Base-by-base conservation (phyloP, 64 coral and sea anemone species). In the Montipora cactus region DNA sequence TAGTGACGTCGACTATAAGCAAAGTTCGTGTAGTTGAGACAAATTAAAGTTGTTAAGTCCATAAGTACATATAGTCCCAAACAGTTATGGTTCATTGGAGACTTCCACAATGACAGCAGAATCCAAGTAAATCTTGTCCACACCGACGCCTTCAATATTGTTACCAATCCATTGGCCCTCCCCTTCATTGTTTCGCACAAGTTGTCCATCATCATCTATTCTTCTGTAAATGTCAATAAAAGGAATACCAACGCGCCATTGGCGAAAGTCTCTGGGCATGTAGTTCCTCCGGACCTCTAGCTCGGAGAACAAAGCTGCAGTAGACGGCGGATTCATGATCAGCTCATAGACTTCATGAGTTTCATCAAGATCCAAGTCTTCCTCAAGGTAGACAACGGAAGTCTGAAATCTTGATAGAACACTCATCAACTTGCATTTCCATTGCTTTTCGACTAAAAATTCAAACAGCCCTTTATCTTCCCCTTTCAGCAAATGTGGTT, bases 121-220 rank as follows among this genome's bases (percentile, higher is more conserved):
- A 11, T 87, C 83, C 49, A 87, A 18, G 47, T 87, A 87, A 13
- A 87, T 87, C 83, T 71, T 87, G 18, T 87, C 66, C n/a, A 87
- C 83, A n/a, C 83, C 83, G 47, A 87, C 83, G 47, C 47, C 69
- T 72, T 71, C 64, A 49, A 87, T 21, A 3, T 87, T 11, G 69
- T 87, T 87, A 4, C 62, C 83, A 47, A 87, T 44, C 83, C 83
- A 87, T 0, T 18, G 11, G 11, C 19, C 87, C 6, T 4, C 1
- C n/a, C 70, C 87, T 46, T 44, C 13, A 45, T 75, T 89, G 46
- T 89, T 89, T 21, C 71, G 3, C 19, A 77, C 19, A 1, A 59
- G 8, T 58, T 89, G 71, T 59, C 0, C 47, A 8, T 13, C 13
- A 48, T 76, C 46, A 1, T 89, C 49, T 7, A 5, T 50, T 49